Evolutionary conservation across 2,113 vertebrate species (phyloP).

Genomic region (Rhipidura dahli): DNA sequence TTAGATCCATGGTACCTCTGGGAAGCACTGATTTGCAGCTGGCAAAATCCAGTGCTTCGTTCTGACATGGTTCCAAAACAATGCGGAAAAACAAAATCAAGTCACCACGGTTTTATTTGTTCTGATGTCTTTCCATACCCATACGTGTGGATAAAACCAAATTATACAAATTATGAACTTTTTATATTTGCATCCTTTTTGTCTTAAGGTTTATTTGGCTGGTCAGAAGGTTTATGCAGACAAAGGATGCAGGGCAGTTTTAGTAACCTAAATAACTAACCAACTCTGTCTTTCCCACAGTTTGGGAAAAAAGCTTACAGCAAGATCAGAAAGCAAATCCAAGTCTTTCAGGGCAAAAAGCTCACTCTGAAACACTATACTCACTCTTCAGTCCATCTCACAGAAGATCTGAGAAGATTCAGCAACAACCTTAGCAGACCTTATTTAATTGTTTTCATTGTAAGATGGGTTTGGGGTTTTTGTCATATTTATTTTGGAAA

Average conservation of each 20-base stretch:
- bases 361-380: not conserved
- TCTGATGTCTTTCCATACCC: not conserved
- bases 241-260: not conserved
- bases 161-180: not conserved
- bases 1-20: not conserved
- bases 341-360: not conserved
- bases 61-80: not conserved
- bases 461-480: accelerated
- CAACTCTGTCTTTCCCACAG: not conserved
- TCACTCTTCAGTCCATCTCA: not conserved
- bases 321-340: not conserved
- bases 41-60: not conserved
- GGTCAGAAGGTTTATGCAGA: not conserved
- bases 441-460: not conserved
- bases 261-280: not conserved
- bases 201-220: not conserved
- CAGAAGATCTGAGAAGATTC: not conserved
- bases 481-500: not conserved
- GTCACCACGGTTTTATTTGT: not conserved
- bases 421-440: not conserved
- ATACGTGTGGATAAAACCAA: not conserved
- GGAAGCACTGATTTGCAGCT: not conserved
- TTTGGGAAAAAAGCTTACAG: not conserved
- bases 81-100: not conserved
- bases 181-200: not conserved